A percentile compares a stretch with the other conserved stretches of the same genome.
These are phyloP conservation scores for Ptyas mucosa DNA, from an alignment of 2,113 vertebrate genomes.

Conservation along the genomic window DNA sequence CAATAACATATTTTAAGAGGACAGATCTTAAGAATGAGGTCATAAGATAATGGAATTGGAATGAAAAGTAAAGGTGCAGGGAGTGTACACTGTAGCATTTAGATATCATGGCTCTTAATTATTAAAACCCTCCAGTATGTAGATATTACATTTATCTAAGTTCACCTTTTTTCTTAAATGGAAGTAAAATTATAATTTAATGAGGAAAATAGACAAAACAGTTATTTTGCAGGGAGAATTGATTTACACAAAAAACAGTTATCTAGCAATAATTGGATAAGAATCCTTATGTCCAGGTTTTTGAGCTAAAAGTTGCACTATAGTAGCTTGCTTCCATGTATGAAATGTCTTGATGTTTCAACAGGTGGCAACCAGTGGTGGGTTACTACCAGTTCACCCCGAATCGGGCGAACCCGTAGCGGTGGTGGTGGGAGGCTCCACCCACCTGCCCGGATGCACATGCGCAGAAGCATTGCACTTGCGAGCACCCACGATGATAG, in stretches of 20 bases:
- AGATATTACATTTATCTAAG: background rate
- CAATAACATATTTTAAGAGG: conserved; percentile 21
- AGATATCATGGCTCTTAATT: background rate
- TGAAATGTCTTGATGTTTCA: background rate
- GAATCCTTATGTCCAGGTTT: background rate
- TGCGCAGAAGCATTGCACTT: no score
- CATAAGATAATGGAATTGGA: background rate
- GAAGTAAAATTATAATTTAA: background rate
- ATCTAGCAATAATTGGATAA: background rate
- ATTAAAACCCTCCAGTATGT: rapidly evolving
- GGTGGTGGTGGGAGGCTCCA: no score
- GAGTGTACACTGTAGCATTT: background rate
- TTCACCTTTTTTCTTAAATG: background rate
- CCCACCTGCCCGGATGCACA: no score
- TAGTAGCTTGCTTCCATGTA: background rate
- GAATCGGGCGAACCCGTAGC: no score
- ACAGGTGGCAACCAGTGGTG: background rate
- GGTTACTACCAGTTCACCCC: no score
- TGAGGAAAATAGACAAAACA: background rate
- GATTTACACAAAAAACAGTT: background rate
- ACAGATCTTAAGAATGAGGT: background rate
- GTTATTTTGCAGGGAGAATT: background rate
- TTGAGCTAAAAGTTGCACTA: no score
- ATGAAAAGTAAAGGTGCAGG: background rate
- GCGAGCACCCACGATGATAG: no score